Percentiles rank a stretch among this genome's conserved stretches.
These are phyloP conservation scores for Sus cebifrons DNA, from an alignment of 2,797 vertebrate species.

Conservation along the genomic window DNA sequence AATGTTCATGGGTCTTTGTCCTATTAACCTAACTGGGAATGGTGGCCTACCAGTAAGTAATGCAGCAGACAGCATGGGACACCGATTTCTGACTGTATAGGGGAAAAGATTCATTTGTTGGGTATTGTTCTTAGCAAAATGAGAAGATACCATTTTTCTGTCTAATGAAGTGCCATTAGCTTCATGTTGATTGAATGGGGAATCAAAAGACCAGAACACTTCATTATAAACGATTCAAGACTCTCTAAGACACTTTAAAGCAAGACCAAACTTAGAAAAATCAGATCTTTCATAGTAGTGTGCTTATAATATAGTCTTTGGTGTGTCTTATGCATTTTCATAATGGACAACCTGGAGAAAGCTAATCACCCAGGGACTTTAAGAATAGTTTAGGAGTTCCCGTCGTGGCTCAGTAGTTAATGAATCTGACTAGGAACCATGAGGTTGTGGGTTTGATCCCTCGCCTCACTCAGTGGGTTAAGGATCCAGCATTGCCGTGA, in stretches of 20 bases:
- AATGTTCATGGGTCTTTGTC: not conserved
- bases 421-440: no score
- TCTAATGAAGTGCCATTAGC: not conserved
- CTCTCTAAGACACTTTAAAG: slow-evolving; percentile 17
- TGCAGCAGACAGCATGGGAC: not conserved
- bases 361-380: slow-evolving; percentile 7
- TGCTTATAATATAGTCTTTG: slow-evolving; percentile 56
- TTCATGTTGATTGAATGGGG: not conserved
- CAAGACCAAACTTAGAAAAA: slow-evolving; percentile 43
- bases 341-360: slow-evolving; percentile 76
- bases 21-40: not conserved
- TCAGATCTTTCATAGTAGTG: not conserved
- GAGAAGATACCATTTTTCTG: slow-evolving; percentile 19
- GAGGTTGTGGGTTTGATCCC: no score
- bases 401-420: no score
- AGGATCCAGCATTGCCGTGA: no score
- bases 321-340: slow-evolving; percentile 46
- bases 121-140: not conserved
- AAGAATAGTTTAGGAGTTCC: slow-evolving; percentile 34
- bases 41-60: not conserved
- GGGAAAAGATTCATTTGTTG: not conserved
- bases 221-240: slow-evolving; percentile 11
- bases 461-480: no score
- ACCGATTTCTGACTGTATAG: not conserved
- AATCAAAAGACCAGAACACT: not conserved